phyloP scores from a whole-genome alignment of 2,113 vertebrate species.

The Pelodiscus sinensis region DNA sequence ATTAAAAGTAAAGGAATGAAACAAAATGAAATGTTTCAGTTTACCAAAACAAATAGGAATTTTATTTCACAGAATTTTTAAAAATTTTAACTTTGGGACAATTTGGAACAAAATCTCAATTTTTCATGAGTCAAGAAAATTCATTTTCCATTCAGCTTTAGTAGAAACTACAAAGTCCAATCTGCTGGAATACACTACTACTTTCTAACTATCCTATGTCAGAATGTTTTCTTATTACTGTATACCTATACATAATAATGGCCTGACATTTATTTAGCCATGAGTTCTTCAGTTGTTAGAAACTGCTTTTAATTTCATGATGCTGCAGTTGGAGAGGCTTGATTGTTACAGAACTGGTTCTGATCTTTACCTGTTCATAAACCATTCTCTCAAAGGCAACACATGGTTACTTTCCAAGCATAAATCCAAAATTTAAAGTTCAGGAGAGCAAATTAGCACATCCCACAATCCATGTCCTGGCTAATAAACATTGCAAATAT shows the following conservation, averaged over 20 bases:
- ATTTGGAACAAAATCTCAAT: not conserved
- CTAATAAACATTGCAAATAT: not conserved
- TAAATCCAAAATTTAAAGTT: constrained; percentile 32
- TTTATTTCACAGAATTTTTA: not conserved
- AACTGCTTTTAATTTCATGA: constrained; percentile 49
- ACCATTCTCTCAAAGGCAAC: constrained; percentile 31
- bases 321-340: constrained; percentile 32
- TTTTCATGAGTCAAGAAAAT: not conserved
- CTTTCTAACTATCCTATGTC: not conserved
- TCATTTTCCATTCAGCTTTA: not conserved
- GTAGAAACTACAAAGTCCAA: not conserved
- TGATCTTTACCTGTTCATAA: constrained; percentile 56
- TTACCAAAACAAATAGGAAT: not conserved
- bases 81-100: not conserved
- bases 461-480: constrained; percentile 16
- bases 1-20: not conserved
- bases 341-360: fast-evolving
- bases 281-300: constrained; percentile 37
- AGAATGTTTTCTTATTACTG: not conserved
- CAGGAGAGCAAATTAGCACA: not conserved
- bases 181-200: not conserved
- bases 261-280: not conserved
- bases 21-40: not conserved
- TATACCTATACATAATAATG: not conserved
- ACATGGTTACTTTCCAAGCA: constrained; percentile 53